Base-by-base conservation (phyloP, 2,888 invertebrate species). In the Andricus curvator region DNA sequence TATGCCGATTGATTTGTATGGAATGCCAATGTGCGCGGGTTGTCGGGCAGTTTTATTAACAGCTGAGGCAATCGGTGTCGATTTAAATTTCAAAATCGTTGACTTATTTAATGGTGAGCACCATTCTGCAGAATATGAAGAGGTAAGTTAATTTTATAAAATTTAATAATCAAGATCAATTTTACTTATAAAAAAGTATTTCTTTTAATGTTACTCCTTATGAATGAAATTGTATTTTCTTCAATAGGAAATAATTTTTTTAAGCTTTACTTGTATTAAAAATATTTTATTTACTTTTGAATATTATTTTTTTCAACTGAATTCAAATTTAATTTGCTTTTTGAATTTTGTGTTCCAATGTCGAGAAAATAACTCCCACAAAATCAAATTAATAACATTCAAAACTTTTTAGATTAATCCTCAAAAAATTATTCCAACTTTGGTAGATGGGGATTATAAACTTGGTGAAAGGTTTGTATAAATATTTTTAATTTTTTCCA, bases 21-120 rank as follows among this genome's bases (percentile, higher is more conserved):
- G 90, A 79, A 17, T 68, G 4, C 88, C 90, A 2, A 48, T 85
- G 25, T 92, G 93, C 62, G 78, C 93, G 15, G 92, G 93, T 4
- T 92, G 93, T 86, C 91, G 93, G 5, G 89, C 92, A 1, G 93
- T 93, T 3, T 82, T 91, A 86, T 87, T 93, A 33, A 88, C 91
- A 1, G 93, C 93, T 0, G 91, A 93, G 81, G 90, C 93, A 17
- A 88, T 93, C 68, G 92, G 92, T 29, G 81, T 93, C 4, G 80
- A 89, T 6, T 78, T 93, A 33, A 93, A 93, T 80, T 82, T 92
- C 41, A 92, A 91, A 79, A 68, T 78, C n/a, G 48, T 92, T 33
- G 86, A 93, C 82, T 41, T 92, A n/a, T 70, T 89, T 6, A 85
- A 86, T 67, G 92, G 92, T 0, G 93, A 93, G 83, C 89, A 93